phyloP scores from a whole-genome alignment of 2,113 vertebrate species.

The Atherinomorus stipes region DNA sequence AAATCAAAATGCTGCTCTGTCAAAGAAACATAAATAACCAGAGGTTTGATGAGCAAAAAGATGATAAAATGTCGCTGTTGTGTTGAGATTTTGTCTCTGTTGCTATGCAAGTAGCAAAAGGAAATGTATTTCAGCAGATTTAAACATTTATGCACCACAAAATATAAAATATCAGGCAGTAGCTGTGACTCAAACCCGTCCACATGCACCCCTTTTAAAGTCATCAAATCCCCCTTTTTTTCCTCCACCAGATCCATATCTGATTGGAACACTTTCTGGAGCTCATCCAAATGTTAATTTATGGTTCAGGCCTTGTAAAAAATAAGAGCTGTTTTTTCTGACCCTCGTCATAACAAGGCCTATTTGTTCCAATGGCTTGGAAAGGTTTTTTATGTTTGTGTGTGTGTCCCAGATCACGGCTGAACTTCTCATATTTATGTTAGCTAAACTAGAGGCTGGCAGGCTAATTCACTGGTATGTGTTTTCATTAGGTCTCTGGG shows the following conservation, averaged over 20 bases:
- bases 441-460: slow-evolving; percentile 62
- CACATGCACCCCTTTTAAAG: neutral
- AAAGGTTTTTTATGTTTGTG: slow-evolving; percentile 36
- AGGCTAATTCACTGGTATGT: slow-evolving; percentile 70
- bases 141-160: neutral
- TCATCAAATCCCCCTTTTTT: neutral
- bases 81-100: neutral
- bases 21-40: too few relatives aligned
- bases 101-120: neutral
- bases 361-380: slow-evolving; percentile 46
- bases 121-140: neutral
- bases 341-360: slow-evolving; percentile 33
- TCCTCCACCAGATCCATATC: slow-evolving; percentile 18
- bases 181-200: neutral
- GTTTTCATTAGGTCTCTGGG: slow-evolving; percentile 71
- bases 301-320: slow-evolving; percentile 16
- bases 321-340: slow-evolving; percentile 16
- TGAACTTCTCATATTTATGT: slow-evolving; percentile 75
- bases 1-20: neutral
- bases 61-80: neutral
- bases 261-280: slow-evolving; percentile 9
- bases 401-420: slow-evolving; percentile 51
- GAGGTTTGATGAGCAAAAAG: neutral
- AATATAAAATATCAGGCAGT: neutral
- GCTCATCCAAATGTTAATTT: neutral